Conservation (phyloP, 2,113 vertebrate species). For the Panurus biarmicus region DNA sequence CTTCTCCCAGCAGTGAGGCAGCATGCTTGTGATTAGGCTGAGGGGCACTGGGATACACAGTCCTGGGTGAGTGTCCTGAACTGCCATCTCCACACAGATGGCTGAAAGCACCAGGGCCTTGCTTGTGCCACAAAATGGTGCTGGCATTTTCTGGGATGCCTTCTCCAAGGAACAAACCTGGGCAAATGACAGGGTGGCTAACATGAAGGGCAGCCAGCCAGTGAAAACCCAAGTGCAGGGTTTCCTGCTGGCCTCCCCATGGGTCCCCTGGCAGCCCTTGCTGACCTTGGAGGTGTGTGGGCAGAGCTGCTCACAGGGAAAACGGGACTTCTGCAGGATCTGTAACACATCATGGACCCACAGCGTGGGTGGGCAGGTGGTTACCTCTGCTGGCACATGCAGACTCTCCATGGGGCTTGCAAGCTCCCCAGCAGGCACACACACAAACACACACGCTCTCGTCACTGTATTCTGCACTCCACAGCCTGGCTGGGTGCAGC, state of each 20-base stretch:
- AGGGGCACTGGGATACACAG: rapidly evolving
- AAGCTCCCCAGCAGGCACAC: neutral
- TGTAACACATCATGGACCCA: neutral
- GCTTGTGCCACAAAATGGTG: neutral
- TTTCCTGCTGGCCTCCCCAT: neutral
- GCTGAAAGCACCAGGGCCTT: neutral
- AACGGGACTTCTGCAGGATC: rapidly evolving
- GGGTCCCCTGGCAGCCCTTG: neutral
- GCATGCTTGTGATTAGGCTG: neutral
- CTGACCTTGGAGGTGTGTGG: neutral
- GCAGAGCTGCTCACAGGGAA: neutral
- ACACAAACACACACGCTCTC: neutral
- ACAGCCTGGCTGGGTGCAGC: neutral
- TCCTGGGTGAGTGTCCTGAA: neutral
- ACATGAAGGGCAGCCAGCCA: neutral
- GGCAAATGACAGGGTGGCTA: neutral
- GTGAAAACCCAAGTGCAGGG: neutral
- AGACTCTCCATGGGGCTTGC: neutral
- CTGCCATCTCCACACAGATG: neutral
- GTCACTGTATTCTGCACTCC: neutral
- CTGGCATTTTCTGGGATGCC: neutral
- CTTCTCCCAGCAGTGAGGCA: neutral
- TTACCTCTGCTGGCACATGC: neutral
- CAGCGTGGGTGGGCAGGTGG: neutral
- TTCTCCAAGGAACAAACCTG: neutral